Base-by-base conservation (phyloP, 2,888 invertebrate genomes). In the Anthophora plumipes region DNA sequence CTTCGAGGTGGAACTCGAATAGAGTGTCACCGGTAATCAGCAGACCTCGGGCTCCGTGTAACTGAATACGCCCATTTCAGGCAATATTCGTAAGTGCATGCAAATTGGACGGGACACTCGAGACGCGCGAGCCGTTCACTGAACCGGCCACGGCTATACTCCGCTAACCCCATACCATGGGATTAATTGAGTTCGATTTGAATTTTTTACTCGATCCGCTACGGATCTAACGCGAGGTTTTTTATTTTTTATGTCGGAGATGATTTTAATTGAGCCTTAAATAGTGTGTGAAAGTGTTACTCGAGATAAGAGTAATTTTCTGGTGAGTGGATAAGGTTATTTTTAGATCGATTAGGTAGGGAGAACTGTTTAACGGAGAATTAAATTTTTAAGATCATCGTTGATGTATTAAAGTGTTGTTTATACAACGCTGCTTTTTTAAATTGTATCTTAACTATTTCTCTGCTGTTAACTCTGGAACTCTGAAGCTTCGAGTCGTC, bases 1-100 rank as follows among this genome's bases (percentile, higher is more conserved):
- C 82, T 76, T 52, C 75, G 72, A 71, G 64, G 43, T 37, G 57
- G 50, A 52, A 9, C 70, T 61, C 77, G 68, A 74, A 71, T 55
- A 74, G 63, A 84, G 79, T 79, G 75, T 70, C 78, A 70, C 63
- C 70, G 64, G 84, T 81, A 76, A 84, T 82, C 83, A 72, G 67
- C 72, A 46, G 73, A 57, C 59, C 73, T 69, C 67, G 70, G 82
- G 79, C 69, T 76, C 70, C 75, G 59, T 82, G 78, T 75, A 74
- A 82, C 73, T 54, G 70, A 69, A 82, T 74, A 82, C 82, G 60
- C 60, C 66, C 82, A 59, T 82, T 77, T 71, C 59, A 57, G 48
- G 20, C 73, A 70, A 74, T 82, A 82, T 74, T 82, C 61, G 77
- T 55, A 46, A 61, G 63, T 57, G 73, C 73, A 77, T 77, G 82